These are phyloP conservation scores for Steatornis caripensis DNA, from an alignment of 2,113 vertebrate genomes.

Conservation along the genomic window DNA sequence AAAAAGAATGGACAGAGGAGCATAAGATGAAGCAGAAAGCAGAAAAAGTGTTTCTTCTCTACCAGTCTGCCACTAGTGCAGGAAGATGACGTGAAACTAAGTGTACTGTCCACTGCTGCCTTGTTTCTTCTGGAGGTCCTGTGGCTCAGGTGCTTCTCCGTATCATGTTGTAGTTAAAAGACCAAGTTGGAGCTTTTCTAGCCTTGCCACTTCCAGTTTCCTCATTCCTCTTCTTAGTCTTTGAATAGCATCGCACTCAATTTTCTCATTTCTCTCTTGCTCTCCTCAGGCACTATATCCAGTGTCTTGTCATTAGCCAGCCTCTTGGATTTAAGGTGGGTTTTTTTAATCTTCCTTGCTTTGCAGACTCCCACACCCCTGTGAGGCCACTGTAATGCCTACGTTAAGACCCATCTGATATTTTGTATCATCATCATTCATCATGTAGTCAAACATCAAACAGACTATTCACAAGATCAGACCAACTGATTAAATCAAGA, in stretches of 20 bases:
- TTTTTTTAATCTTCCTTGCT: neutral
- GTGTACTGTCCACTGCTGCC: neutral
- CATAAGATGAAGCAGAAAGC: neutral
- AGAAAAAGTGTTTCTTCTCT: neutral
- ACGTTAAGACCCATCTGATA: neutral
- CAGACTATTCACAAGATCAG: neutral
- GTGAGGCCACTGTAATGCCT: neutral
- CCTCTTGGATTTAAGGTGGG: neutral
- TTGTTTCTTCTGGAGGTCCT: neutral
- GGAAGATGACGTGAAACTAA: neutral
- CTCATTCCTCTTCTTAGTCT: neutral
- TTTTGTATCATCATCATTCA: neutral
- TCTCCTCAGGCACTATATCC: neutral
- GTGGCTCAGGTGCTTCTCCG: neutral
- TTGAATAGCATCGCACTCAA: neutral
- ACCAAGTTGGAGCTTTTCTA: neutral
- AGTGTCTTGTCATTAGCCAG: neutral
- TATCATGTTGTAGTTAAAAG: neutral
- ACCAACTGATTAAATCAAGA: neutral
- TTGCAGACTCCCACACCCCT: neutral
- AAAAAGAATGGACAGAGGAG: neutral
- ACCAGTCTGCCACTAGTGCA: neutral
- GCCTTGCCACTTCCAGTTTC: neutral
- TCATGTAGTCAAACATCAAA: neutral
- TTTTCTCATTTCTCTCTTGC: neutral